Percentiles rank a stretch among this genome's conserved stretches.
Conservation (phyloP, 1,140 invertebrate species). For the Magallana ariakensis region DNA sequence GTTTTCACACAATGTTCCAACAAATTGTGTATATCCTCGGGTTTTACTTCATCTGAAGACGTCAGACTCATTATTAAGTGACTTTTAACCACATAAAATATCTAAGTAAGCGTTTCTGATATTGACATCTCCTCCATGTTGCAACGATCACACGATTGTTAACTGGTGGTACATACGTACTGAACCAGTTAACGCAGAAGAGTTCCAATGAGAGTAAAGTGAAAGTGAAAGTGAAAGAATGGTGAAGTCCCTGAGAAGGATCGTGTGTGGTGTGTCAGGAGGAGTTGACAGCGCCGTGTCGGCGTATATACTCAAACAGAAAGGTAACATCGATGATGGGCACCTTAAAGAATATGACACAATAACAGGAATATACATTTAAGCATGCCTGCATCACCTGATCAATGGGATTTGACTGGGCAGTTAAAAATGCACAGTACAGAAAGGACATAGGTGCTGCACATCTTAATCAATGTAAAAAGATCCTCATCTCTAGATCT, state of each 20-base stretch:
- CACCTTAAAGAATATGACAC: too few species aligned
- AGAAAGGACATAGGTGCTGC: too few species aligned
- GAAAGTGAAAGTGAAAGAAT: conserved; percentile 26
- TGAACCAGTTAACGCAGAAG: conserved; percentile 37
- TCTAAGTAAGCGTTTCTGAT: background rate
- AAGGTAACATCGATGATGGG: too few species aligned
- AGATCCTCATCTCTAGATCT: too few species aligned
- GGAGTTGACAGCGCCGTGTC: conserved; percentile 97
- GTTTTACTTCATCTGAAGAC: conserved; percentile 36
- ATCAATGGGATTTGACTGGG: too few species aligned
- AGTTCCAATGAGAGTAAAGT: background rate
- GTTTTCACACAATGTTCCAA: conserved; percentile 63
- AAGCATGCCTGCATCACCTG: too few species aligned
- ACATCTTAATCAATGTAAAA: too few species aligned
- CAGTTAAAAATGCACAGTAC: too few species aligned
- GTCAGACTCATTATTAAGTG: conserved; percentile 17
- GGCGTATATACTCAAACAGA: conserved; percentile 90
- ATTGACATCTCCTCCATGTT: conserved; percentile 35
- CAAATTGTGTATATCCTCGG: conserved; percentile 62
- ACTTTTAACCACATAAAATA: background rate
- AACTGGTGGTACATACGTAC: background rate
- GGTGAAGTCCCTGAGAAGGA: conserved; percentile 64
- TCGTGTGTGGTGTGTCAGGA: conserved; percentile 94
- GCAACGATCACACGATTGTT: conserved; percentile 43
- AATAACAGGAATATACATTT: background rate